Conservation (phyloP, 2,113 vertebrate species). For the Ochotona princeps region DNA sequence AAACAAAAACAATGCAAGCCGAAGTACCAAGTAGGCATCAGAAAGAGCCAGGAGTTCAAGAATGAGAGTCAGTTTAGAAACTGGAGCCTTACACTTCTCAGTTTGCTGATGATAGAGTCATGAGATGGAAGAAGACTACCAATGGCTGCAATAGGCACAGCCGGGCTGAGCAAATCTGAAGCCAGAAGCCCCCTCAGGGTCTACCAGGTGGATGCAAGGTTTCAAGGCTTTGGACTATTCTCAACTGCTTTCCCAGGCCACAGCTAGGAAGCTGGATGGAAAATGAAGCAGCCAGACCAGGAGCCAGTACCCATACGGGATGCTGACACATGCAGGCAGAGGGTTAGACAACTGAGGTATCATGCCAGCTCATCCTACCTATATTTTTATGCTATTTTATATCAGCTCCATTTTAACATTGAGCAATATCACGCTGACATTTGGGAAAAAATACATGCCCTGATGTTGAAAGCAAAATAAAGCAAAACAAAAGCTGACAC, state of each 20-base stretch:
- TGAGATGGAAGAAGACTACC: neutral
- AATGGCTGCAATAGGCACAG: neutral
- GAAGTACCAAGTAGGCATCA: neutral
- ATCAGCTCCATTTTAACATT: slow-evolving; percentile 9
- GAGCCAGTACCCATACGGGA: no score
- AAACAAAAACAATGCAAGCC: neutral
- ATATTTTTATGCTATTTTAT: neutral
- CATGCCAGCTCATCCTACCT: neutral
- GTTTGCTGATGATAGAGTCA: neutral
- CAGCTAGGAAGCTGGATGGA: no score
- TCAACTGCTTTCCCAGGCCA: no score
- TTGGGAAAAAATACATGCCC: neutral
- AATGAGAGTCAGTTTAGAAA: neutral
- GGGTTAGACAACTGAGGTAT: no score
- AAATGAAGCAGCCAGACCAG: no score
- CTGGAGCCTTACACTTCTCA: neutral
- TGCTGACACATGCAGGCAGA: no score
- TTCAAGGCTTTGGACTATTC: no score
- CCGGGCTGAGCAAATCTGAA: no score
- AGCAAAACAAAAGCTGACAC: slow-evolving; percentile 19
- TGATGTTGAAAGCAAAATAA: slow-evolving; percentile 33
- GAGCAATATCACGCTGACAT: neutral
- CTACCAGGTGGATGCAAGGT: no score
- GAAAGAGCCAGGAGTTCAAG: neutral
- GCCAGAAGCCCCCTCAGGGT: no score